Evolutionary conservation across 2,113 vertebrate genomes (phyloP).

Genomic region (Promerops cafer): DNA sequence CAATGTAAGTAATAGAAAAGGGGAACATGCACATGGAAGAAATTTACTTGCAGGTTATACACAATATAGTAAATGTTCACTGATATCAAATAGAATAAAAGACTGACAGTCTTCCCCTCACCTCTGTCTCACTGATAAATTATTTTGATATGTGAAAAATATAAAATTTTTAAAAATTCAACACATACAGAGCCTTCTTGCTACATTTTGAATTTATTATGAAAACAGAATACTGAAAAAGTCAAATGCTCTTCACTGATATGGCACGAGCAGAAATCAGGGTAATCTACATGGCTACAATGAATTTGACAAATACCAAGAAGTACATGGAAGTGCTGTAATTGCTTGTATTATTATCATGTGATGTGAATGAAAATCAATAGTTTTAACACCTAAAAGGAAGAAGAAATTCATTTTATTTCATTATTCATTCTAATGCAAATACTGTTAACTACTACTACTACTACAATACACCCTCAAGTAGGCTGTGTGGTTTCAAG

Average conservation of each 20-base stretch:
- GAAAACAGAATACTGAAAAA: neutral
- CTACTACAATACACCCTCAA: neutral
- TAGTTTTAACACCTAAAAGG: neutral
- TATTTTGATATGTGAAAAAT: neutral
- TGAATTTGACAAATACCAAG: neutral
- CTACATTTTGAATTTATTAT: neutral
- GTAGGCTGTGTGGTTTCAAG: neutral
- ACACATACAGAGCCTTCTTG: too few species aligned
- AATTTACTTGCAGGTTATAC: neutral
- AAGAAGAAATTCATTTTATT: neutral
- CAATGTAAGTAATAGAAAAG: neutral
- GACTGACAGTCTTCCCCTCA: neutral
- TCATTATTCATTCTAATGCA: neutral
- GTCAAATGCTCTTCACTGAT: neutral
- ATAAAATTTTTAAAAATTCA: neutral
- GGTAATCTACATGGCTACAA: neutral
- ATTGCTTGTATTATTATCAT: neutral
- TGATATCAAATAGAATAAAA: neutral
- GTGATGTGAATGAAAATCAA: neutral
- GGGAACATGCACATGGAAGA: rapidly evolving
- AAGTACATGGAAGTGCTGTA: neutral
- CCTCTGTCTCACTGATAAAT: neutral
- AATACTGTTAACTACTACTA: neutral
- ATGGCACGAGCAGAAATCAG: neutral
- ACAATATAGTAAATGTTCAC: neutral